Base-by-base conservation (phyloP, 2,113 vertebrate species). In the Alces alces region DNA sequence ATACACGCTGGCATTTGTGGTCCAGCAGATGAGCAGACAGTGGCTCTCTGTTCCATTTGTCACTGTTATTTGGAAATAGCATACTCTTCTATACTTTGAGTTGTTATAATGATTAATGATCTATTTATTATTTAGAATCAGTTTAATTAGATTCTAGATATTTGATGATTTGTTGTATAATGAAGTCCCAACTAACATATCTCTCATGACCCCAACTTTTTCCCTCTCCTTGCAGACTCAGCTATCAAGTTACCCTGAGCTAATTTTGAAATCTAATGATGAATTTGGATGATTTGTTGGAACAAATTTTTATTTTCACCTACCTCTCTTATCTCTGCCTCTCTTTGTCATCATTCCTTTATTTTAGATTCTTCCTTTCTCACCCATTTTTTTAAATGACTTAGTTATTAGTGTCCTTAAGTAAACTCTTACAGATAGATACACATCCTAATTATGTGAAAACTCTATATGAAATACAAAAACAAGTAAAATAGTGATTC, bases 101-200 rank as follows among this genome's bases (percentile, higher is more conserved):
- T 76, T 86, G 52, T 47, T 95, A 73, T 70, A 57, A 45, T 82
- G 82, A 92, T 55, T 90, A 50, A 64, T 36, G 13, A 54, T 45
- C 7, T 43, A 45, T 12, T 79, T 94, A 45, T 89, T 97, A 96
- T 96, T 94, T 92, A 61, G n/a, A 80, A 79, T 57, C 61, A 66
- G 36, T 90, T 94, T 79, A 95, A 84, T 84, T 93, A 86, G 50
- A 64, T 78, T 91, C 36, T 66, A 82, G 16, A 78, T 91, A 82
- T 54, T 97, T 97, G 78, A 23, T 92, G 88, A 84, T 85, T 79
- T 55, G 83, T 30, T 47, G 9, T 79, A 47, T 85, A 91, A 25
- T 73, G 21, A 95, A 95, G 13, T 78, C 14, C 55, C 78, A 70
- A 25, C 66, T 70, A 52, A 89, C 64, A 97, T 79, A 73, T 6